Percentiles rank a stretch among this genome's conserved stretches.
phyloP scores from a whole-genome alignment of 1,140 invertebrate genomes.

The Procambarus virginalis region DNA sequence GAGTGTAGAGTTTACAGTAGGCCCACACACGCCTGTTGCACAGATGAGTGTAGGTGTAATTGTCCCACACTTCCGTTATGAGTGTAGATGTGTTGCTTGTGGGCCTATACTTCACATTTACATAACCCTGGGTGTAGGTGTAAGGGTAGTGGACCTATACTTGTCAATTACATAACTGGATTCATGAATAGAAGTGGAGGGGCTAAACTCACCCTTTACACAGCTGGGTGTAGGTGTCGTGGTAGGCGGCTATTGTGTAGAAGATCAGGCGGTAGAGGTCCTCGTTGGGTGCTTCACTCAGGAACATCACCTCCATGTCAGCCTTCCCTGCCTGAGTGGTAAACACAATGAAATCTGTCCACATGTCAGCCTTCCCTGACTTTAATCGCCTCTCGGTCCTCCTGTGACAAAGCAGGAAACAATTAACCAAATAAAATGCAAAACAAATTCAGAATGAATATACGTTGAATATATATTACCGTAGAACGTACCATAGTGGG shows the following conservation, averaged over 20 bases:
- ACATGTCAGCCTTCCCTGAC: no score
- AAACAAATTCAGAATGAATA: background rate
- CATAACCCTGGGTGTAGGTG: no score
- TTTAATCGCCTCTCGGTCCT: no score
- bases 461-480: no score
- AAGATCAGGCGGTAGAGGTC: conserved; percentile 74
- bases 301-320: conserved; percentile 74
- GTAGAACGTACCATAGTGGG: conserved; percentile 72
- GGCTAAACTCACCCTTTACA: conserved; percentile 73
- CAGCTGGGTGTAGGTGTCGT: conserved; percentile 73
- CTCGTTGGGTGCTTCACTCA: conserved; percentile 72
- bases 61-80: no score
- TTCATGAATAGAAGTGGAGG: background rate
- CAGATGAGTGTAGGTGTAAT: no score
- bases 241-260: conserved; percentile 74
- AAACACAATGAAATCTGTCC: background rate
- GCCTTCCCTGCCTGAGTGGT: conserved; percentile 33
- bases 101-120: no score
- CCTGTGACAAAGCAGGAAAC: background rate
- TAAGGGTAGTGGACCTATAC: no score
- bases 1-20: no score
- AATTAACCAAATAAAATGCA: background rate
- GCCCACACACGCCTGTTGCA: no score
- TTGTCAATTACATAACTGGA: no score
- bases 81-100: no score